phyloP scores from a whole-genome alignment of 2,888 invertebrate genomes.

The Zygothrica quintamaculata region DNA sequence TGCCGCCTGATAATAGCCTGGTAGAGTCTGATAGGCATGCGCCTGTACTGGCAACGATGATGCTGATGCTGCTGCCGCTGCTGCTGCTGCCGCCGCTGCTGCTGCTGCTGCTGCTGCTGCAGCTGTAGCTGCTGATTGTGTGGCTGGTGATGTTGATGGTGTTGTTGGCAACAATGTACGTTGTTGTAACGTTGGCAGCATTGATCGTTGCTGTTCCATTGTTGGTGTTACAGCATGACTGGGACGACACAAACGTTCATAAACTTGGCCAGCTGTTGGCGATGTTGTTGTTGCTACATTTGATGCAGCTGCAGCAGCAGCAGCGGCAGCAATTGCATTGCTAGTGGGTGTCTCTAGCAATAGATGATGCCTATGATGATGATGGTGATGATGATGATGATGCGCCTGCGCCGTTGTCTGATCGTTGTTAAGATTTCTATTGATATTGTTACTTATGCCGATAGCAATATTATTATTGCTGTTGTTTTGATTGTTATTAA shows the following conservation, averaged over 20 bases:
- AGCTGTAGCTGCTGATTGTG: conserved; percentile 9
- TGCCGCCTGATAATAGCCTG: conserved; percentile 47
- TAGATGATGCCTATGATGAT: conserved; percentile 77
- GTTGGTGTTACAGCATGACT: conserved; percentile 34
- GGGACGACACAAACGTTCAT: conserved; percentile 57
- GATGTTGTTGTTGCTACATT: conserved; percentile 49
- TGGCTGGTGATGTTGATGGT: conserved; percentile 5
- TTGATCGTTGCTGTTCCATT: conserved; percentile 32
- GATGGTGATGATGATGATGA: conserved; percentile 73
- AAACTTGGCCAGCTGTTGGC: conserved; percentile 41
- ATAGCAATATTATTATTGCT: conserved; percentile 54
- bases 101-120: conserved; percentile 5
- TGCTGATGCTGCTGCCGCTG: conserved; percentile 45
- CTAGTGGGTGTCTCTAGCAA: conserved; percentile 61
- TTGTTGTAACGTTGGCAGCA: conserved; percentile 46
- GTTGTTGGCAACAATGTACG: conserved; percentile 17
- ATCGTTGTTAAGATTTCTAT: conserved; percentile 46
- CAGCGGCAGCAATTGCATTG: conserved; percentile 42
- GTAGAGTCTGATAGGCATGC: conserved; percentile 56
- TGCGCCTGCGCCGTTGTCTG: conserved; percentile 42
- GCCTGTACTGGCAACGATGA: conserved; percentile 28
- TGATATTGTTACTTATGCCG: conserved; percentile 28
- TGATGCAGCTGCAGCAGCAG: conserved; percentile 36
- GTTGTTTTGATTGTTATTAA: conserved; percentile 50
- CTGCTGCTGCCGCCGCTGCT: too few relatives aligned